Evolutionary conservation across 2,888 invertebrate species (phyloP).

Genomic region (Epiblema foenella): DNA sequence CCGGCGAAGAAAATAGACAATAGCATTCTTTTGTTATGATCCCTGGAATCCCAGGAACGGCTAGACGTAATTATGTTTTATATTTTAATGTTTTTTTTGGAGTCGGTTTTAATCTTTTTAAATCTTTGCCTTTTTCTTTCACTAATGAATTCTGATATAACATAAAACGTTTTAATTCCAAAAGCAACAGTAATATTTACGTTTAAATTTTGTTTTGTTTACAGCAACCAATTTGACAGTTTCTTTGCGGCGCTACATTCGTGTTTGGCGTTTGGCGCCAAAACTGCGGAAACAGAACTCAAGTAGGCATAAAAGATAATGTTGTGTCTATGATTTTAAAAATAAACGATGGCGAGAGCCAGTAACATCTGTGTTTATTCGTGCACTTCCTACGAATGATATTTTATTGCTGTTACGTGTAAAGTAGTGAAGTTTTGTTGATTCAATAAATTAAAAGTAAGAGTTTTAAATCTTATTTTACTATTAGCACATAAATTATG

Average conservation of each 20-base stretch:
- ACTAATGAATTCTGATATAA: no score
- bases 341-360: slow-evolving; percentile 39
- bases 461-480: neutral
- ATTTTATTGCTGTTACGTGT: slow-evolving; percentile 27
- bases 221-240: slow-evolving; percentile 21
- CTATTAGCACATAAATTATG: neutral
- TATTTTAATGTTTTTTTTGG: no score
- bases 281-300: slow-evolving; percentile 33
- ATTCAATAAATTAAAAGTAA: slow-evolving; percentile 8
- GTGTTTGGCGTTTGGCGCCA: slow-evolving; percentile 25
- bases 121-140: no score
- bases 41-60: no score
- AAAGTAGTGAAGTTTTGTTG: slow-evolving; percentile 11
- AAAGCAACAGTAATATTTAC: no score
- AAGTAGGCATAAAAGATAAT: slow-evolving; percentile 40
- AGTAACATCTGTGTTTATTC: slow-evolving; percentile 40
- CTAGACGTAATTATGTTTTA: no score
- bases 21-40: no score
- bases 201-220: neutral
- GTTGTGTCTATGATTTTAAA: slow-evolving; percentile 41
- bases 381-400: slow-evolving; percentile 28
- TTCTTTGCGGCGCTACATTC: slow-evolving; percentile 5
- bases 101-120: no score
- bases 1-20: no score
- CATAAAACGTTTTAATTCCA: no score